A percentile compares a stretch with the other conserved stretches of the same genome.
Evolutionary conservation across 2,888 invertebrate species (phyloP).

Genomic region (Plemyria rubiginata): DNA sequence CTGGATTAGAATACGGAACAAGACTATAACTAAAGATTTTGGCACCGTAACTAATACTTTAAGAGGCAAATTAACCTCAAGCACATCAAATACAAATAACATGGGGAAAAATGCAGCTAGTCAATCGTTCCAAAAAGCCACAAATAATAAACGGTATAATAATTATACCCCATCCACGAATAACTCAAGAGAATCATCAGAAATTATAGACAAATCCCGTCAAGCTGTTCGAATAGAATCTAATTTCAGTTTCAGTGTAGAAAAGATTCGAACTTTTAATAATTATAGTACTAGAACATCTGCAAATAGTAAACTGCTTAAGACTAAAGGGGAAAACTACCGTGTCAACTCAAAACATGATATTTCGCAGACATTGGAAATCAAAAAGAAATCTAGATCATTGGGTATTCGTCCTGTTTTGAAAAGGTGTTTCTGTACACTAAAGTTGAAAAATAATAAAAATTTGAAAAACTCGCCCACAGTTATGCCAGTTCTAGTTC

Average conservation of each 20-base stretch:
- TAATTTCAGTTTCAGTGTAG: slow-evolving; percentile 45
- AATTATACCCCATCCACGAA: neutral
- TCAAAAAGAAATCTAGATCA: slow-evolving; percentile 38
- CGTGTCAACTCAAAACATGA: slow-evolving; percentile 12
- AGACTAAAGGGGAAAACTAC: slow-evolving; percentile 1
- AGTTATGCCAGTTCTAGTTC: slow-evolving; percentile 23
- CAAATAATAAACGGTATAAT: neutral
- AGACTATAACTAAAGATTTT: slow-evolving; percentile 29
- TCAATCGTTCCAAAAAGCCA: slow-evolving; percentile 10
- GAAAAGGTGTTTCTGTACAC: slow-evolving; percentile 55
- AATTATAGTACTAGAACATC: slow-evolving; percentile 1
- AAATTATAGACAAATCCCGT: neutral
- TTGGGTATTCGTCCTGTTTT: slow-evolving; percentile 44
- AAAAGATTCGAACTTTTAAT: slow-evolving; percentile 32
- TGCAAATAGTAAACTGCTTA: neutral
- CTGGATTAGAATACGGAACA: slow-evolving; percentile 32
- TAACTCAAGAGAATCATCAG: slow-evolving; percentile 3
- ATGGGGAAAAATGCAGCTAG: slow-evolving; percentile 8
- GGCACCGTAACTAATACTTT: slow-evolving; percentile 29
- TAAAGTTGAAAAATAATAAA: slow-evolving; percentile 46
- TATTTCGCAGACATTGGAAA: slow-evolving; percentile 35
- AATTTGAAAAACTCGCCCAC: slow-evolving; percentile 12
- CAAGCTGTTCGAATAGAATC: slow-evolving; percentile 43
- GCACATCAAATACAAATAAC: slow-evolving; percentile 10
- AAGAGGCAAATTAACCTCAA: slow-evolving; percentile 37